Evolutionary conservation across 2,888 invertebrate genomes (phyloP), one percentile per base, ranked within the genome.

Genomic region (Pseudococcus longispinus): DNA sequence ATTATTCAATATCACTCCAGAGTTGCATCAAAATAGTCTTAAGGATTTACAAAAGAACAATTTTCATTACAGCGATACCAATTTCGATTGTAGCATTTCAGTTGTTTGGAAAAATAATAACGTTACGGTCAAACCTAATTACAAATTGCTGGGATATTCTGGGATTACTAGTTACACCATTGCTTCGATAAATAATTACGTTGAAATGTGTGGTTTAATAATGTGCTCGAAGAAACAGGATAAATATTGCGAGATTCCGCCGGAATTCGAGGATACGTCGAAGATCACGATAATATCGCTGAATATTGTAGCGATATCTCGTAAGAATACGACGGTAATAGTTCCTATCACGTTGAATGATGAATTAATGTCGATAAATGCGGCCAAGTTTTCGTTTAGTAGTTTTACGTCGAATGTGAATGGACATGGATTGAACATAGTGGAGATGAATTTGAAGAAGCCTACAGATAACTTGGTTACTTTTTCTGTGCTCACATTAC

Each of bases 121-220:
- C 85, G 77, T 87, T 44, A 84, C 83, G 65, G 37, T 15, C 13
- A 65, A 82, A 18, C 13, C 88, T 20, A 89, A 89, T 85, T 91
- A 91, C 85, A 90, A 90, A 32, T 88, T 91, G 5, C 87, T 90
- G 0, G 90, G 89, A 60, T 91, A 89, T 88, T 89, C 90, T 84
- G 91, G 91, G 0, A 82, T 88, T 0, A 88, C 90, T 5, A 42
- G 85, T 0, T 89, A 89, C 23, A 89, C 88, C 11, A 42, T 80
- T 18, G 32, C 5, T 0, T 87, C 88, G 0, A 87, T 88, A 11
- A 70, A 87, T 18, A 89, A 88, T 42, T 89, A 89, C 23, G 88
- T 90, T 44, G 89, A 90, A 65, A 88, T 90, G 1, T 91, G 91
- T 88, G 90, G 89, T 1, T 83, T 91, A 18, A 88, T 91, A 20